phyloP scores from a whole-genome alignment of 1,140 invertebrate genomes.

The Ladona fulva region DNA sequence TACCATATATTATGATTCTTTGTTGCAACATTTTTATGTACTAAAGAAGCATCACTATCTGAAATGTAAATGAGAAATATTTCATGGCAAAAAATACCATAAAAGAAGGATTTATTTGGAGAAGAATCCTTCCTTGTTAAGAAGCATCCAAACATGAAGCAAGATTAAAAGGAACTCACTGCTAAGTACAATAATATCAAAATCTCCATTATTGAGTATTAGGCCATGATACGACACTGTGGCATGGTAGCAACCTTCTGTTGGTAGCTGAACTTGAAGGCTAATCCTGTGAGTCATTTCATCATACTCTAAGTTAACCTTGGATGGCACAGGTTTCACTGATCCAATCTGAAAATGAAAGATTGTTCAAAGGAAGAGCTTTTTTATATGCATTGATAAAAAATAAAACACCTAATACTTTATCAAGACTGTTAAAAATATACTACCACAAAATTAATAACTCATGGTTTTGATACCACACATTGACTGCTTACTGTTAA shows the following conservation, averaged over 20 bases:
- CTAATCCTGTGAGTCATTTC: constrained; percentile 50
- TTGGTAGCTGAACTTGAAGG: constrained; percentile 55
- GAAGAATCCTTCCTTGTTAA: not conserved
- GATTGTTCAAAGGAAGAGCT: too few relatives aligned
- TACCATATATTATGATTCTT: constrained; percentile 79
- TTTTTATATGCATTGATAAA: too few relatives aligned
- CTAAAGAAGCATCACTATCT: constrained; percentile 71
- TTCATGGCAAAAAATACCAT: not conserved
- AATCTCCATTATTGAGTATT: constrained; percentile 80
- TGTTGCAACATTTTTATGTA: constrained; percentile 77
- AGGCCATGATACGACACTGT: constrained; percentile 66
- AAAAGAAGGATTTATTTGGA: not conserved
- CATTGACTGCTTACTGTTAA: too few relatives aligned
- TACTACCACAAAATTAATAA: too few relatives aligned
- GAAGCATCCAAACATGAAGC: not conserved
- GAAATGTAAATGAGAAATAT: constrained; percentile 19
- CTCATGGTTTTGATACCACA: too few relatives aligned
- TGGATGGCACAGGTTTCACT: constrained; percentile 39
- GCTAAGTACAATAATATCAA: constrained; percentile 84
- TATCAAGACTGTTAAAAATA: too few relatives aligned
- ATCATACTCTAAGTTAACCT: constrained; percentile 54
- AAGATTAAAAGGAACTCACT: constrained; percentile 45
- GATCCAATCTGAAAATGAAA: constrained; percentile 38
- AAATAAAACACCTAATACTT: too few relatives aligned
- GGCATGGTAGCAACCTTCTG: constrained; percentile 71